Evolutionary conservation across 2,888 invertebrate genomes (phyloP).

Genomic region (Pheosia tremula): DNA sequence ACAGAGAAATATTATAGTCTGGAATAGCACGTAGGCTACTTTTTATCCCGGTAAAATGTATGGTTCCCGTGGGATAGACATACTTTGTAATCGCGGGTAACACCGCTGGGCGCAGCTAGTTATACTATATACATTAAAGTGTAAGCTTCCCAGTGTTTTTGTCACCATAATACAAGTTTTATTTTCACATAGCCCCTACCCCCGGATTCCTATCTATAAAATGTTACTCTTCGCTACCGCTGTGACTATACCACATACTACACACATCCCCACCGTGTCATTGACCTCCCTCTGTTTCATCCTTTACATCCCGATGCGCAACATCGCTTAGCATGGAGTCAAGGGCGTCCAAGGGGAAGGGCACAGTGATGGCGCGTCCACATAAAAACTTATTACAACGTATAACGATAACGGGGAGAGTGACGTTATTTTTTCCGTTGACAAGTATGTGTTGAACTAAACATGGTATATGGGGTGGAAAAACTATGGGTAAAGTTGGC

Average conservation of each 20-base stretch:
- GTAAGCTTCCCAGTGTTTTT: no score
- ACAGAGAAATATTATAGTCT: no score
- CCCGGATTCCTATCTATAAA: no score
- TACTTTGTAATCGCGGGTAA: no score
- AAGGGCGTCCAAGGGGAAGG: conserved; percentile 50
- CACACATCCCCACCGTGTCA: conserved; percentile 16
- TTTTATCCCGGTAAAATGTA: no score
- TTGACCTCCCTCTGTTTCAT: conserved; percentile 25
- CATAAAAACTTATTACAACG: conserved; percentile 47
- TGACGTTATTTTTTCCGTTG: conserved; percentile 26
- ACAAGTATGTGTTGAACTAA: conserved; percentile 24
- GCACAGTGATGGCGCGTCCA: conserved; percentile 29
- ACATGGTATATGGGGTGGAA: conserved; percentile 28
- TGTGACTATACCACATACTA: conserved; percentile 8
- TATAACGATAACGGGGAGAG: conserved; percentile 32
- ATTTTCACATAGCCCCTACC: no score
- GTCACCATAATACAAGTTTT: no score
- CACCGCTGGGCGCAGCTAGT: no score
- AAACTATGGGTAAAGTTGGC: conserved; percentile 23
- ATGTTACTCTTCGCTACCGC: no score
- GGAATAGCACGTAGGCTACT: no score
- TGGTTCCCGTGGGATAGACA: no score
- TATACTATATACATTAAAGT: no score
- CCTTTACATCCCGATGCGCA: conserved; percentile 23
- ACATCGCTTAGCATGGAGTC: conserved; percentile 29